Evolutionary conservation across 1,140 invertebrate genomes (phyloP), one percentile per base, ranked within the genome.

Genomic region (Oncopodura yosiiana): DNA sequence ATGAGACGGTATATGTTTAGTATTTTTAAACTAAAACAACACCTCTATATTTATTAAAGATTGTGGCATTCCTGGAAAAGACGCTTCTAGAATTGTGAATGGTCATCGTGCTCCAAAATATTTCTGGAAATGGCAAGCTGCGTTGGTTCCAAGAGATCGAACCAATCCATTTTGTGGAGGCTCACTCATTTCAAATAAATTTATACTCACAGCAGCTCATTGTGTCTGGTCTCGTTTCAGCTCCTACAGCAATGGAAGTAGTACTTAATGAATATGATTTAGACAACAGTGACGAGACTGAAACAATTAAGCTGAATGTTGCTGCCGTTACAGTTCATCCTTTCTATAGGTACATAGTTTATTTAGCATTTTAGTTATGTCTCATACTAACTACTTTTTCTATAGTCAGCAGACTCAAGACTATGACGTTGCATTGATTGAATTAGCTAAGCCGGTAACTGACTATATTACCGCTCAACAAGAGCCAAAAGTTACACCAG

Each of bases 151-250:
- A 14, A 65, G 66, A 34, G 61, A 73, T 21, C 64, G 70, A 54
- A 41, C 45, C 24, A 26, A 16, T 23, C 74, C 76, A 58, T 72
- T 74, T 55, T 81, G 78, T 66, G 78, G 78, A 0, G 78, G 74
- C n/a, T 72, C 74, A 21, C 67, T 80, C 3, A 71, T 80, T 34
- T 74, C 69, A 56, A 68, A 72, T 34, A 61, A 69, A 29, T 78
- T 75, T 70, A 69, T 80, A 3, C 63, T 80, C 1, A 78, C 74
- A 26, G 78, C 78, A 27, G 59, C 60, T 26, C 60, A 62, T 44
- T 62, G 60, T 23, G 56, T 58, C 3, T n/a, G 23, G 41, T 8
- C 43, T 53, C 1, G 29, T 53, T 2, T 11, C 43, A 0, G 24
- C 53, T 30, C 56, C 51, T 3, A 23, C 23, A 12, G 41, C 48